Evolutionary conservation across 2,888 invertebrate species (phyloP).

Genomic region (Amblyjoppa fuscipennis): DNA sequence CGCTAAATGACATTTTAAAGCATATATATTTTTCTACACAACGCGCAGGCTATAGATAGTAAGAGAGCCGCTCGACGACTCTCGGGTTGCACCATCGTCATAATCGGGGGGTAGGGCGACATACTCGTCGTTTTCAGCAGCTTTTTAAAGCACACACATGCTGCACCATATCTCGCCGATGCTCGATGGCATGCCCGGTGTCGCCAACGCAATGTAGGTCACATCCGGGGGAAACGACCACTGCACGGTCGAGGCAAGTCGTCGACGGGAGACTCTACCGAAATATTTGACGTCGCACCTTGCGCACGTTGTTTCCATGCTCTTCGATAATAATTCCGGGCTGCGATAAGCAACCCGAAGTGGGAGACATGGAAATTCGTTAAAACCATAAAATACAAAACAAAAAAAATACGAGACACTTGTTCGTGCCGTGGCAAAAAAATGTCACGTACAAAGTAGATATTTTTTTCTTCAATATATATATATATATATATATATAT

Average conservation of each 20-base stretch:
- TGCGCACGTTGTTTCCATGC: not conserved
- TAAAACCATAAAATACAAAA: not conserved
- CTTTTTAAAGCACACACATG: slow-evolving; percentile 16
- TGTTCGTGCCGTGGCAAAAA: not conserved
- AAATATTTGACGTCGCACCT: slow-evolving; percentile 16
- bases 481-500: not conserved
- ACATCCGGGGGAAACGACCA: slow-evolving; percentile 65
- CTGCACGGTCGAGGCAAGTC: not conserved
- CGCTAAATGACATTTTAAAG: slow-evolving; percentile 1
- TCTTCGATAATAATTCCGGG: not conserved
- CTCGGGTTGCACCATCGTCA: slow-evolving; percentile 30
- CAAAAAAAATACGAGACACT: too few relatives aligned
- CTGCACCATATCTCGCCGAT: slow-evolving; percentile 30
- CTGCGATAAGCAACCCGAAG: not conserved
- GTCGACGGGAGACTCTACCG: not conserved
- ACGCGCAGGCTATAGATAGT: slow-evolving; percentile 36
- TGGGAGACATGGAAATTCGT: not conserved
- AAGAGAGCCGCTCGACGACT: slow-evolving; percentile 23
- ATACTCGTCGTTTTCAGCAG: slow-evolving; percentile 5
- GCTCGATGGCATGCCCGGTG: slow-evolving; percentile 45
- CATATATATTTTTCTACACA: slow-evolving; percentile 19
- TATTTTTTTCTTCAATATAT: too few relatives aligned
- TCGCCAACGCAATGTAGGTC: slow-evolving; percentile 64
- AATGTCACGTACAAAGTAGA: not conserved
- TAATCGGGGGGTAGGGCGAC: not conserved